Base-by-base conservation (phyloP, 2,888 invertebrate genomes). In the Campopleginae sp. region DNA sequence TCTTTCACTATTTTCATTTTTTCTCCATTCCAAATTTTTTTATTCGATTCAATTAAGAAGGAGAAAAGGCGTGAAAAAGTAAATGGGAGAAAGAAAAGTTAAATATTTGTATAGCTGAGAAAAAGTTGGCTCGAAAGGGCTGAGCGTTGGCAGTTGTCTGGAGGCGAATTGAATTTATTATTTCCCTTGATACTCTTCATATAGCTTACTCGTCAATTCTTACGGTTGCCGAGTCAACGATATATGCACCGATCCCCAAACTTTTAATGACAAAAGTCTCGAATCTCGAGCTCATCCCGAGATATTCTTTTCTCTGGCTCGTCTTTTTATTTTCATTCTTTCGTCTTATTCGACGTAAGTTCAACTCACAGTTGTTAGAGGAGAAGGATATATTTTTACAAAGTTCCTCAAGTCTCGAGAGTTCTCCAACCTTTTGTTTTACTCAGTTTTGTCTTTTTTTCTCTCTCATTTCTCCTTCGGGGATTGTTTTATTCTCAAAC, bases 241-340 rank as follows among this genome's bases (percentile, higher is more conserved):
- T 33, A 71, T 54, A 23, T 54, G 44, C 17, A 44, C 27, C 76
- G 17, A 23, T 54, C 23, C 51, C 17, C 48, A 80, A 89, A 89
- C 85, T 89, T 89, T 87, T 89, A 89, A 89, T 89, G 87, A 86
- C 88, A 70, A 80, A 84, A 88, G 84, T 84, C 84, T 61, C 66
- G 75, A 44, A 68, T 68, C 17, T 31, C 46, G 23, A 63, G 31
- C 27, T 63, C 63, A 23, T 75, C 12, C 46, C 12, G 10, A 27
- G 61, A 27, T 10, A 74, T 61, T 17, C n/a, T 74, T n/a, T n/a
- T 44, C n/a, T 58, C 70, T 31, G 14, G 14, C 31, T 48, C 5
- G 31, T 12, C 14, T n/a, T 46, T 17, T 27, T n/a, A 31, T 17
- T 65, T 38, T 23, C 27, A 46, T 68, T 42, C 54, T 75, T 84